Base-by-base conservation (phyloP, 1,140 invertebrate species). In the Idris sp. region DNA sequence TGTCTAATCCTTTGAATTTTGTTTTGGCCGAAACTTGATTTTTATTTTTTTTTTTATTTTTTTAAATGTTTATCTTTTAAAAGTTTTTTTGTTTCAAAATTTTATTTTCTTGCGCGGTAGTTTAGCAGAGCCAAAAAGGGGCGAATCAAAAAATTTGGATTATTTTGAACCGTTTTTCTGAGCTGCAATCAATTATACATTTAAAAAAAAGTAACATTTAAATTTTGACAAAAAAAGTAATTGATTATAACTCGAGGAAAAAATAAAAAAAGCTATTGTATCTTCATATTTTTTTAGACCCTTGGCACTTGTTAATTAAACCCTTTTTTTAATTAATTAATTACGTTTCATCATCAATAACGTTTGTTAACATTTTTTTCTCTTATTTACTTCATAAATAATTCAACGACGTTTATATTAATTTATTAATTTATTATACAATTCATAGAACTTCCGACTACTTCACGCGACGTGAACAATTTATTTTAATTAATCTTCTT, bases 401-500 rank as follows among this genome's bases (percentile, higher is more conserved):
- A 86, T 79, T 46, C 65, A 69, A 74, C 77, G 74, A 72, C 64
- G 74, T 49, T 76, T 64, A 30, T 81, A 80, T 77, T 82, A 86
- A 87, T 87, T 86, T 86, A 86, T 86, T 86, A 87, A 84, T 87
- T 86, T 87, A 86, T 83, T 84, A 86, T 86, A 87, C 84, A 86
- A 86, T 87, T 86, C 83, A 78, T 56, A 61, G 61, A 81, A 86
- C n/a, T n/a, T 79, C 81, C 79, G 71, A 78, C 84, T 84, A 85
- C n/a, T n/a, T n/a, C n/a, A n/a, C n/a, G 83, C 58, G 64, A 51
- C 73, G 16, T 40, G 53, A 4, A 14, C 31, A 30, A 54, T 43
- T 43, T 26, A 26, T 9, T 26, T 36, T 43, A 28, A 49, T 75
- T 48, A 74, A 41, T 69, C 56, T 25, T 40, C 62, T n/a, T n/a